These are phyloP conservation scores for Rhynchomys soricoides DNA, from an alignment of 2,113 vertebrate genomes.

Conservation along the genomic window DNA sequence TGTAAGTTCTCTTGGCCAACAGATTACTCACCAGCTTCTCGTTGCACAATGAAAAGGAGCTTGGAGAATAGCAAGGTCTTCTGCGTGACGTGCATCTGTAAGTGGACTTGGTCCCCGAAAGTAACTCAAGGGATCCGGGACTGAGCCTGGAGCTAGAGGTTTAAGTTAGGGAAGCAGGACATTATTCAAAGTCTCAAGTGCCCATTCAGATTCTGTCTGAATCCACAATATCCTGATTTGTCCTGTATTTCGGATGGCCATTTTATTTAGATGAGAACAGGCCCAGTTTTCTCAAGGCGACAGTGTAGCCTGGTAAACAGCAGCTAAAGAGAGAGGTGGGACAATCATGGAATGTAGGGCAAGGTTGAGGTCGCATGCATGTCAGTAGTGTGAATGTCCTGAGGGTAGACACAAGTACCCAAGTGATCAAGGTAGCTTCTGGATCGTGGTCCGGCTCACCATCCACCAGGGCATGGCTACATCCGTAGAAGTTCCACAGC, in stretches of 20 bases:
- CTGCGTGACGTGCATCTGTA: accelerated
- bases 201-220: neutral
- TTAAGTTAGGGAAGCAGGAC: neutral
- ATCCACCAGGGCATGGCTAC: neutral
- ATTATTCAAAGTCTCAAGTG: neutral
- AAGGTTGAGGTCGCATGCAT: neutral
- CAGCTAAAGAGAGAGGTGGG: accelerated
- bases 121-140: accelerated
- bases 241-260: neutral
- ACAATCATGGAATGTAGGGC: accelerated
- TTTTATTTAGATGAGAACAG: neutral
- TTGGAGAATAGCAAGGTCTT: neutral
- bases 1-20: too few species aligned
- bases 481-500: neutral
- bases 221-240: neutral
- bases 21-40: neutral
- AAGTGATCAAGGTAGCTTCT: neutral
- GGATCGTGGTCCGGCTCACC: accelerated
- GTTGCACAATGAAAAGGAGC: too few species aligned
- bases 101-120: neutral
- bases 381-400: accelerated
- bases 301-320: neutral
- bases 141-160: neutral
- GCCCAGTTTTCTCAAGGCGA: neutral
- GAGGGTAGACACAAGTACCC: too few species aligned